Percentiles rank a stretch among this genome's conserved stretches.
Evolutionary conservation across 30 jellyfish, hydroid and myxozoan species (phyloP).

Genomic region (Phacellophora camtschatica): DNA sequence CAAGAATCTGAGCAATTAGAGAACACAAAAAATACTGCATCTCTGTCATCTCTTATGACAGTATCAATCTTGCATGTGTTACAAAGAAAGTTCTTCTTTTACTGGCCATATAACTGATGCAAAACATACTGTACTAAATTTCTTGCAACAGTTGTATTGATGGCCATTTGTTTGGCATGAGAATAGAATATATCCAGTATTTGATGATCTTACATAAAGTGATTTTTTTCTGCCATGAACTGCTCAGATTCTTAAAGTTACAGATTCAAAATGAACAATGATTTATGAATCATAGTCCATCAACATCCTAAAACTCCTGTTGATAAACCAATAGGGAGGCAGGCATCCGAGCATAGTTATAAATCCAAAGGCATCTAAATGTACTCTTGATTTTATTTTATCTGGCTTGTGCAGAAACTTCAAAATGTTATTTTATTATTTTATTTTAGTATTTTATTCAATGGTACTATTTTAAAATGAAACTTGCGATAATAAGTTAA

Average conservation of each 20-base stretch:
- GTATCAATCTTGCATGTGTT: background rate
- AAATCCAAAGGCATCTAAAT: background rate
- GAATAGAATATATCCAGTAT: background rate
- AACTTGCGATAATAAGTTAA: too few relatives aligned
- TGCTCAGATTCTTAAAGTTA: background rate
- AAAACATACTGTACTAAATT: background rate
- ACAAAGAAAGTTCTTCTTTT: background rate
- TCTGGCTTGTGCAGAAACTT: background rate
- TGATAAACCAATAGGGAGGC: background rate
- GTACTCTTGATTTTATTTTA: background rate
- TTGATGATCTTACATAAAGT: background rate
- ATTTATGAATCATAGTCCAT: background rate
- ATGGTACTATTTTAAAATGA: too few relatives aligned
- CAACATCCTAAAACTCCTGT: background rate
- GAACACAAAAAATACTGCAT: background rate
- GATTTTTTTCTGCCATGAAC: background rate
- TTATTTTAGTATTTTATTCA: too few relatives aligned
- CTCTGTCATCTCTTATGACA: too few relatives aligned
- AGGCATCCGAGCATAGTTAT: background rate
- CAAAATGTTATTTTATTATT: background rate
- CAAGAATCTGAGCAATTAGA: background rate
- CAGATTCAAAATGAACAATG: background rate
- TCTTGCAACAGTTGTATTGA: background rate
- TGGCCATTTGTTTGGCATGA: background rate
- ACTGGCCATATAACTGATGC: background rate